Conservation (phyloP, 1,140 invertebrate species). For the Drosophila sp. region DNA sequence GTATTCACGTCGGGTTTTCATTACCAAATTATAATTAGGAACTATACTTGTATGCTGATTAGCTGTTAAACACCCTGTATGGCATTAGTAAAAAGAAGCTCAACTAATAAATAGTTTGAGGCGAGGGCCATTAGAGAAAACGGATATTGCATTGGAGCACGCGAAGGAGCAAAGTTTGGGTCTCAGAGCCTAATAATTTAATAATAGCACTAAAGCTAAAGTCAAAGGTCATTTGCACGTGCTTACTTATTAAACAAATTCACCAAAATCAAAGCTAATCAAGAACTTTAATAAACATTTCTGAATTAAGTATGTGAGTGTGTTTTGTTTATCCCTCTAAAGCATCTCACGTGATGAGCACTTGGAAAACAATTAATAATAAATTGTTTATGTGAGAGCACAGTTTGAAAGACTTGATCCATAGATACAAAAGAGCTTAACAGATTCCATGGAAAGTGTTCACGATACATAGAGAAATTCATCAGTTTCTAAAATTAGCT, state of each 20-base stretch:
- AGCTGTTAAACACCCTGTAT: slow-evolving; percentile 29
- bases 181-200: neutral
- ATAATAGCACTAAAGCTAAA: neutral
- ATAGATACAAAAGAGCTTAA: neutral
- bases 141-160: slow-evolving; percentile 32
- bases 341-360: slow-evolving; percentile 2
- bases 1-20: slow-evolving; percentile 8
- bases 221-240: slow-evolving; percentile 45
- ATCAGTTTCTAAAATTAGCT: slow-evolving; percentile 8
- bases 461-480: neutral
- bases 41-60: slow-evolving; percentile 30
- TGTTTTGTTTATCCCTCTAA: no score
- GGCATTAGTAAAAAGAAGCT: neutral
- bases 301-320: neutral
- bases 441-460: neutral
- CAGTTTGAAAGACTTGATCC: neutral
- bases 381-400: slow-evolving; percentile 7
- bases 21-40: slow-evolving; percentile 25
- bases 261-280: slow-evolving; percentile 46
- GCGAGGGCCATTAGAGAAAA: neutral
- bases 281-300: slow-evolving; percentile 29
- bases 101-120: neutral
- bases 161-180: slow-evolving; percentile 28
- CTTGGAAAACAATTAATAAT: slow-evolving; percentile 21
- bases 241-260: slow-evolving; percentile 23